Percentiles rank a stretch among this genome's conserved stretches.
These are phyloP conservation scores for Caenorhabditis briggsae DNA, from an alignment of 1,140 invertebrate species.

Conservation along the genomic window DNA sequence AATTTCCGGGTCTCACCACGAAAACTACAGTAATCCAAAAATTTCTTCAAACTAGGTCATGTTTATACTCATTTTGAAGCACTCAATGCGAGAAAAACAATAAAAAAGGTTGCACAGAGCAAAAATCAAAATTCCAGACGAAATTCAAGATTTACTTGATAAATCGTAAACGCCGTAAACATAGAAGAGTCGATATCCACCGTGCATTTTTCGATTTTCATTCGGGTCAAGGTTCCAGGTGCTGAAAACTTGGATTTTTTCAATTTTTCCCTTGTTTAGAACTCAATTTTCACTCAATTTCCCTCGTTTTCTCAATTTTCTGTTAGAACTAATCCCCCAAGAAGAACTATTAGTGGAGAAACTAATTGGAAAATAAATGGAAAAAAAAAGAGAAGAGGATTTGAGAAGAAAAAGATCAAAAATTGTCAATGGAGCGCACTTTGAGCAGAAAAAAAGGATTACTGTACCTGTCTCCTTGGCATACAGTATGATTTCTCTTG, in stretches of 20 bases:
- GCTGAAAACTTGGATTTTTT: background rate
- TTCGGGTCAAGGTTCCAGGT: constrained; percentile 52
- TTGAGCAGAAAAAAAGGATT: background rate
- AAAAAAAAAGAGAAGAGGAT: background rate
- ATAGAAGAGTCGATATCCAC: constrained; percentile 72
- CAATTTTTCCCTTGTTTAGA: background rate
- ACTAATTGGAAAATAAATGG: constrained; percentile 16
- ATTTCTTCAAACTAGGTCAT: too few relatives aligned
- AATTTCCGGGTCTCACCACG: too few relatives aligned
- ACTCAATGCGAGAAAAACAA: too few relatives aligned
- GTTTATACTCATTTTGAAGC: too few relatives aligned
- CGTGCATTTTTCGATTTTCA: constrained; percentile 75
- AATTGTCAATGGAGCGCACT: background rate
- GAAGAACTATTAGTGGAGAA: constrained; percentile 5
- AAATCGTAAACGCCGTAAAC: constrained; percentile 76
- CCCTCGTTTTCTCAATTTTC: background rate
- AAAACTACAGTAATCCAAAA: too few relatives aligned
- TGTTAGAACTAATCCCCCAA: constrained; percentile 15
- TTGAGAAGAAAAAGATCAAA: background rate
- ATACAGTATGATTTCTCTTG: constrained; percentile 76
- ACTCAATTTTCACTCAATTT: background rate
- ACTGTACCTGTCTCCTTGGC: constrained; percentile 75
- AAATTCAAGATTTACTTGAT: constrained; percentile 43
- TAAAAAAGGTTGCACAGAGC: too few relatives aligned
- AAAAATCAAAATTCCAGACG: too few relatives aligned